Evolutionary conservation across 2,797 vertebrate genomes (phyloP), one percentile per base, ranked within the genome.

Genomic region (Hafferia zeledoni): DNA sequence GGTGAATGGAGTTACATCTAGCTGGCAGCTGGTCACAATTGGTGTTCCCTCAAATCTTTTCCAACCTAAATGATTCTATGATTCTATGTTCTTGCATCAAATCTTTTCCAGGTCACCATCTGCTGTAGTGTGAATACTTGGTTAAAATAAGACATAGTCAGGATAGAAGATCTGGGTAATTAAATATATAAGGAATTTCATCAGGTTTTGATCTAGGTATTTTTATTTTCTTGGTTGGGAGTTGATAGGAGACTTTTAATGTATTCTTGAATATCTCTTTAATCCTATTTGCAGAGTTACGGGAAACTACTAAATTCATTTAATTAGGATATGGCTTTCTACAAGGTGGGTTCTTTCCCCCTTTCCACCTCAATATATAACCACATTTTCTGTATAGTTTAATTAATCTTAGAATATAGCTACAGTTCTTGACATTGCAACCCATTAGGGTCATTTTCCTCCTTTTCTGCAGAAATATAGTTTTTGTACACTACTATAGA

Each of bases 171-270:
- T 68, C 70, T 35, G 30, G 23, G 24, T 74, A 65, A 55, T 59
- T 6, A 77, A 79, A 84, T 91, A 6, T 53, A 25, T 39, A 57
- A 35, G 33, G 27, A 80, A 77, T 85, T 77, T 47, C 25, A 4
- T 83, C 43, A 83, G 1, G 9, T 92, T 95, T 87, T 78, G 18
- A 82, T 92, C 47, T 79, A 17, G 2, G 3, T 83, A 60, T 56
- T 90, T 94, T 88, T 70, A 2, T 60, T 91, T 94, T 83, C 59
- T 80, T 85, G 22, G 12, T 24, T 84, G 64, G 23, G 44, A 79
- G 16, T 44, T 84, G 43, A 56, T 61, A 84, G 69, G 57, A 72
- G 3, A 72, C 6, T 82, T 89, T 87, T 63, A 79, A 79, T 23
- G 13, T 52, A 27, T 76, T 56, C 25, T 63, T 56, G 8, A 87